These are phyloP conservation scores for Philaethria dido DNA, from an alignment of 2,888 invertebrate species.

Conservation along the genomic window DNA sequence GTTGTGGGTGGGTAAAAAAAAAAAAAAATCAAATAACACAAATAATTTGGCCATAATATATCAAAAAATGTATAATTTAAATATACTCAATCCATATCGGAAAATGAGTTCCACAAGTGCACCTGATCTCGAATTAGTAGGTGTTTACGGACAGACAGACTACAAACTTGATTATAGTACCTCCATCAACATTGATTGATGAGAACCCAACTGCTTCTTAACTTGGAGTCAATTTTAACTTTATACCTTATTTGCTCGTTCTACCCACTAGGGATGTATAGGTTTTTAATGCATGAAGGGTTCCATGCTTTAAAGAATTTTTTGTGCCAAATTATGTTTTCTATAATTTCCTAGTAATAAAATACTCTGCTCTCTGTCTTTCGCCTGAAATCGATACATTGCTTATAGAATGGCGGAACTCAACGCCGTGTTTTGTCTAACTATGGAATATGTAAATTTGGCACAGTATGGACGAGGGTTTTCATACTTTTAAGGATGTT, in stretches of 20 bases:
- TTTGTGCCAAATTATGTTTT: no score
- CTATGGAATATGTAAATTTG: no score
- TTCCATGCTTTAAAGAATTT: background rate
- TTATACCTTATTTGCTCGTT: slow-evolving; percentile 23
- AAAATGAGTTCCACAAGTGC: slow-evolving; percentile 33
- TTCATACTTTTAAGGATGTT: no score
- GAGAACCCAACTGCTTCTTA: slow-evolving; percentile 48
- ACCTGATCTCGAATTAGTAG: slow-evolving; percentile 66
- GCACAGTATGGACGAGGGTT: no score
- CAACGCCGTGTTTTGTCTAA: no score
- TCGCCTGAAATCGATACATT: no score
- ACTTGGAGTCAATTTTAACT: slow-evolving; percentile 33
- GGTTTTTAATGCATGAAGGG: background rate
- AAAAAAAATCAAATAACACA: no score
- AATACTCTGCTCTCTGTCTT: no score
- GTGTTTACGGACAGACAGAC: slow-evolving; percentile 64
- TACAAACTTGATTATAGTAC: slow-evolving; percentile 73
- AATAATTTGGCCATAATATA: no score
- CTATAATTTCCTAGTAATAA: no score
- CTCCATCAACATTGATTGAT: slow-evolving; percentile 76
- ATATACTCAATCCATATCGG: background rate
- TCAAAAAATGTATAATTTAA: background rate
- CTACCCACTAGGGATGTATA: slow-evolving; percentile 3
- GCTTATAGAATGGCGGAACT: no score
- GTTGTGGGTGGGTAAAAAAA: no score